Evolutionary conservation across 2,113 vertebrate species (phyloP), one percentile per base, ranked within the genome.

Genomic region (Hemiscyllium ocellatum): DNA sequence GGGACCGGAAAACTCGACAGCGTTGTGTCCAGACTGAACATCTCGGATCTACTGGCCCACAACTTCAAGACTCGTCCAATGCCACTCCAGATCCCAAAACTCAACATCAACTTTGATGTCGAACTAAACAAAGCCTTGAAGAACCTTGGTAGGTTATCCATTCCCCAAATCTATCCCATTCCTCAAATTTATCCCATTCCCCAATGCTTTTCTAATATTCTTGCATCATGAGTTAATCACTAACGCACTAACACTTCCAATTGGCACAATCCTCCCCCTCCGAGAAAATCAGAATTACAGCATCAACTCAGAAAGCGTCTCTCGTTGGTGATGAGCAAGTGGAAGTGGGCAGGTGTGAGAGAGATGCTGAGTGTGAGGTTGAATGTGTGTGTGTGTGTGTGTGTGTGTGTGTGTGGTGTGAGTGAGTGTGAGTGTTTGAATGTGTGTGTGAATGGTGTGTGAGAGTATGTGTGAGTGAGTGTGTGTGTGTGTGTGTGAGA

Each of bases 41-140:
- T 98, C 89, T 97, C 97, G 52, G 96, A 97, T 3, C 96, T 99
- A 0, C 97, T 98, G 95, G 96, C 95, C n/a, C 98, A 97, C 26
- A 97, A 98, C n/a, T 97, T 98, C 68, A 97, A 96, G 80, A 98
- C 98, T 96, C 98, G 96, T 72, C 97, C 97, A 33, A 98, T 98
- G 95, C 97, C 96, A 12, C 98, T 99, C 96, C 98, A 97, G 97
- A 96, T 99, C 56, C 99, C 99, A 1, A 99, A 98, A 97, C 97
- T 99, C 86, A 98, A 98, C 95, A 13, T 99, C 96, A 98, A 99
- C 95, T 98, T 98, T 96, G 96, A 97, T 80, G 97, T 98, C 96
- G 98, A 99, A 83, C 97, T 99, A 95, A 97, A 97, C 96, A 96
- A 98, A 0, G 97, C 97, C 93, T 97, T 99, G 95, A 98, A 97